These are phyloP conservation scores for Phyllostomus hastatus DNA, from an alignment of 2,113 vertebrate species.

Conservation along the genomic window DNA sequence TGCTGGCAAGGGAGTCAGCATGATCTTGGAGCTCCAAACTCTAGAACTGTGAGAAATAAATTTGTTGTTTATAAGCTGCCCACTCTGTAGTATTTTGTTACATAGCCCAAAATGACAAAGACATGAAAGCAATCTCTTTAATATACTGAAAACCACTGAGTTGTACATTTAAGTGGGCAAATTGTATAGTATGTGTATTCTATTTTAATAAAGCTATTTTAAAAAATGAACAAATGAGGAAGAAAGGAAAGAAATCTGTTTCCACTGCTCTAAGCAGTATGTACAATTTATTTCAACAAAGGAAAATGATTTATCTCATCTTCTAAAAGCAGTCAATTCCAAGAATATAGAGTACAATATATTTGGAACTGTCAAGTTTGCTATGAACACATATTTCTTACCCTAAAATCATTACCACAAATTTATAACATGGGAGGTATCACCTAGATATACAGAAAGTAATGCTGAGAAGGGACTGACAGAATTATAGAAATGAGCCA, in stretches of 20 bases:
- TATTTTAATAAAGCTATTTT: not conserved
- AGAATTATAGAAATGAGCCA: not conserved
- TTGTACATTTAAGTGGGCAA: not conserved
- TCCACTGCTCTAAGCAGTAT: not conserved
- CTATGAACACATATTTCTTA: not conserved
- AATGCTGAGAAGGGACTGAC: not conserved
- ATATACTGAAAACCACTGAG: not conserved
- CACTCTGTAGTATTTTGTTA: not conserved
- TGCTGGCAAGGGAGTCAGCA: not conserved
- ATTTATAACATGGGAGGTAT: not conserved
- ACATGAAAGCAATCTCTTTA: not conserved
- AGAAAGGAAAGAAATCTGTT: not conserved
- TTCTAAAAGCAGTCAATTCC: not conserved
- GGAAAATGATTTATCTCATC: not conserved
- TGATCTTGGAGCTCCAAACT: not conserved
- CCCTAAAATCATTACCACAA: not conserved
- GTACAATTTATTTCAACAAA: not conserved
- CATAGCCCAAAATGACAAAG: not conserved
- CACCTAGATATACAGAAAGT: not conserved
- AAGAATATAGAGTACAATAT: not conserved
- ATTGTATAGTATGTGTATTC: not conserved
- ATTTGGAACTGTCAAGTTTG: not conserved
- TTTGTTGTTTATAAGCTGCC: not conserved
- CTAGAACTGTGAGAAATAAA: not conserved
- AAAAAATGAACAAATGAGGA: not conserved